Evolutionary conservation across 2,797 vertebrate genomes (phyloP), one percentile per base, ranked within the genome.

Genomic region (Tragopan temminckii): DNA sequence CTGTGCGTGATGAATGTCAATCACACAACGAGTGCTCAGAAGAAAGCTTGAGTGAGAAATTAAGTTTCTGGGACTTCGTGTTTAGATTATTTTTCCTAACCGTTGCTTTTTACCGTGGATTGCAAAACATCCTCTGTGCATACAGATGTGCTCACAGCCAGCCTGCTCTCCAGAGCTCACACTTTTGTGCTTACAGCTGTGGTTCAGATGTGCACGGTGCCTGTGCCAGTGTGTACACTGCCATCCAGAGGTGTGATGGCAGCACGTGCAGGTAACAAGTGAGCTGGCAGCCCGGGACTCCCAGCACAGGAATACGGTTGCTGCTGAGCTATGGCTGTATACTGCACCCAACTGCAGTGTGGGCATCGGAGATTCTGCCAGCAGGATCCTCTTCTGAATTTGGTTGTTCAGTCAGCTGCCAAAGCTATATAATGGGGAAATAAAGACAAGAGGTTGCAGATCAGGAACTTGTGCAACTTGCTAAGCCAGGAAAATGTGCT

Each of bases 71-170:
- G 29, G 15, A 66, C 55, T 55, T 87, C 58, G 33, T 38, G 13
- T 48, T 76, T 43, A 36, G 61, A 69, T 66, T 62, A 42, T 64
- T 84, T 79, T 59, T 59, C 50, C 35, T 55, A 55, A 50, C 13
- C 0, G 0, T 29, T 75, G 24, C 8, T 31, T 80, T 85, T 92
- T 71, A 52, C 13, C 1, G 1, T 36, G 36, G 36, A 27, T 75
- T 68, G 27, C 45, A 33, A 50, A 75, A 53, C 4, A 9, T 62
- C n/a, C 40, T 64, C 29, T 40, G 29, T 45, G 50, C 53, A 20
- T 13, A 50, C 66, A 53, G 42, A 43, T 36, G 50, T 58, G 25
- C 25, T 79, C 36, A 21, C 50, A 52, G 50, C 50, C 29, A 50
- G 31, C 48, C 80, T 29, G 6, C 0, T 1, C 35, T 75, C 14